Conservation (phyloP, 2,888 invertebrate species). For the Quadroppia sp. region DNA sequence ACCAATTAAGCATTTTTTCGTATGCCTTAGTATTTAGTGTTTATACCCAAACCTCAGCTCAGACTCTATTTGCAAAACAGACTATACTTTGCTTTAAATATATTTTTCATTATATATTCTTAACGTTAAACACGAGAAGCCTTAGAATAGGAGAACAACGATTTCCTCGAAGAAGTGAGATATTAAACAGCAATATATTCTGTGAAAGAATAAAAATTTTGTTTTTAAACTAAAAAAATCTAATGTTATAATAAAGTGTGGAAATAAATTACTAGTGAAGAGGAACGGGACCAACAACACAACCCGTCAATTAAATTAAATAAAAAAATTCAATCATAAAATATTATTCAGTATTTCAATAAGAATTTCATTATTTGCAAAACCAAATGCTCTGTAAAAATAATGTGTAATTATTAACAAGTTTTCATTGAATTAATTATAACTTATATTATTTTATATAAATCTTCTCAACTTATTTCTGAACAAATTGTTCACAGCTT, state of each 20-base stretch:
- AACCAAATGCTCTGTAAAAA: too few relatives aligned
- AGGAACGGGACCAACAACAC: neutral
- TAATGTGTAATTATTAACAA: too few relatives aligned
- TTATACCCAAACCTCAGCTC: slow-evolving; percentile 12
- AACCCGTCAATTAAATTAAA: slow-evolving; percentile 17
- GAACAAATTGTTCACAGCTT: too few relatives aligned
- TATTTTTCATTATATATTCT: neutral
- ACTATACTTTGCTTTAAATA: neutral
- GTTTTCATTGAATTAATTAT: too few relatives aligned
- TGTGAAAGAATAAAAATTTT: neutral
- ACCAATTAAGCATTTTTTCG: slow-evolving; percentile 14
- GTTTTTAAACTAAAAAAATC: neutral
- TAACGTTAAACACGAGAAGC: slow-evolving; percentile 24
- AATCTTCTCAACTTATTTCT: too few relatives aligned
- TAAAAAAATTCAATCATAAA: neutral
- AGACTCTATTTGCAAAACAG: neutral
- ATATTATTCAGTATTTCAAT: neutral
- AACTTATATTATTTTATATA: too few relatives aligned
- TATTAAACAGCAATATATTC: neutral
- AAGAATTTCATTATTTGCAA: neutral
- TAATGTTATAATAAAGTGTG: neutral
- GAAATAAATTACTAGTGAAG: slow-evolving; percentile 2
- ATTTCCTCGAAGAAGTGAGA: neutral
- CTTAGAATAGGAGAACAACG: neutral
- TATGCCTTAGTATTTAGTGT: neutral